Percentiles rank a stretch among this genome's conserved stretches.
These are phyloP conservation scores for Rhizoglyphus robini DNA, from an alignment of 1,140 invertebrate species.

Conservation along the genomic window DNA sequence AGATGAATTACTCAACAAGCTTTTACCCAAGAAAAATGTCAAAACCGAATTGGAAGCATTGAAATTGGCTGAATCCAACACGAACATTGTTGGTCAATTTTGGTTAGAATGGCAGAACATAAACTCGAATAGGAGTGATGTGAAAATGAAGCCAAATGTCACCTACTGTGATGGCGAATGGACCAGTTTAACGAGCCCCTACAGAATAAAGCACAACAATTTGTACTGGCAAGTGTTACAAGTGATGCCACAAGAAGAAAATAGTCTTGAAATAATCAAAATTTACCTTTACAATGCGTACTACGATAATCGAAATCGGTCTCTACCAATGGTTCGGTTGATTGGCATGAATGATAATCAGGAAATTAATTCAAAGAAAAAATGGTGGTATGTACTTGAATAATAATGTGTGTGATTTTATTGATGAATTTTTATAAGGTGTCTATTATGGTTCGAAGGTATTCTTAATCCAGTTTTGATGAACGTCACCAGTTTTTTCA, in stretches of 20 bases:
- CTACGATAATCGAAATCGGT: conserved; percentile 62
- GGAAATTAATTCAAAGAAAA: too few species aligned
- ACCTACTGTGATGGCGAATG: not conserved
- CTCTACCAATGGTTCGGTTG: too few species aligned
- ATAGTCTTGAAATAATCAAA: not conserved
- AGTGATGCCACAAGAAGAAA: conserved; percentile 35
- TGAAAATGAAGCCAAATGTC: not conserved
- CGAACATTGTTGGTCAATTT: too few species aligned
- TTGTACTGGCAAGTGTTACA: conserved; percentile 71
- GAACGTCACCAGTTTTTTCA: conserved; percentile 62
- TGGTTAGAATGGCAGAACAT: too few species aligned
- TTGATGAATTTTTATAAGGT: too few species aligned
- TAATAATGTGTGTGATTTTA: not conserved
- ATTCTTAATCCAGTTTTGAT: conserved; percentile 61
- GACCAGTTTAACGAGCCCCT: not conserved
- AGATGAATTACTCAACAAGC: too few species aligned
- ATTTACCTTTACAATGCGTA: conserved; percentile 79
- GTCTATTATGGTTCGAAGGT: conserved; percentile 77
- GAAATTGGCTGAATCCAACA: too few species aligned
- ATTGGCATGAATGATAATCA: too few species aligned
- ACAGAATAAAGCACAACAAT: conserved; percentile 44
- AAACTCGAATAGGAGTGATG: too few species aligned
- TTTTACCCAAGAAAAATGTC: too few species aligned
- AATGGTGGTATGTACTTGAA: too few species aligned
- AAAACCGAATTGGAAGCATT: too few species aligned